Percentiles rank a stretch among this genome's conserved stretches.
phyloP scores from a whole-genome alignment of 2,113 vertebrate species.

The Galbula dea region DNA sequence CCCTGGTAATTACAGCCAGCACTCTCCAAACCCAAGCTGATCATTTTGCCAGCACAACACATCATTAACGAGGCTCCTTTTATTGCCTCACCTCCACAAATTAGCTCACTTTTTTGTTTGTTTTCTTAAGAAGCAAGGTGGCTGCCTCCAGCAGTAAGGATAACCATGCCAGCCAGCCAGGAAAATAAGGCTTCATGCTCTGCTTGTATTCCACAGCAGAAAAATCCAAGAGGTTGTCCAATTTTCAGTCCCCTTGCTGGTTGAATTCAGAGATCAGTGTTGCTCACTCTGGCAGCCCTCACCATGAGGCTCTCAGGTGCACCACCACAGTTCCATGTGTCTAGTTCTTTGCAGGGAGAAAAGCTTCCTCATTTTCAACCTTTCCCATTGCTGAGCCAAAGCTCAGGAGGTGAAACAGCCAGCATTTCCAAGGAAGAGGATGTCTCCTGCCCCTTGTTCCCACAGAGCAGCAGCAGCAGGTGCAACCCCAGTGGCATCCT shows the following conservation, averaged over 20 bases:
- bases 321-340: rapidly evolving
- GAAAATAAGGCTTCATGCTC: not conserved
- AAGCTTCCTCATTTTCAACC: not conserved
- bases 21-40: not conserved
- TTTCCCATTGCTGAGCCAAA: not conserved
- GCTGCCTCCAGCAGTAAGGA: not conserved
- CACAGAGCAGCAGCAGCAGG: not conserved
- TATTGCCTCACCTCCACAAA: not conserved
- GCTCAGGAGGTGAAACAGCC: rapidly evolving
- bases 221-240: not conserved
- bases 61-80: not conserved
- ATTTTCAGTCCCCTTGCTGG: not conserved
- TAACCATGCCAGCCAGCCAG: not conserved
- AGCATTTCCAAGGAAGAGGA: not conserved
- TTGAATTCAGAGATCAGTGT: not conserved
- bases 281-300: not conserved
- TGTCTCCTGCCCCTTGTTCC: not conserved
- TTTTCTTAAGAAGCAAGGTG: conserved; percentile 5
- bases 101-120: not conserved
- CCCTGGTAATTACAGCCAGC: conserved; percentile 12
- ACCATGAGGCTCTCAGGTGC: not conserved
- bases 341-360: not conserved
- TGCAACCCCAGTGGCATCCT: not conserved
- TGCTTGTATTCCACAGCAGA: not conserved
- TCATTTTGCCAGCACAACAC: not conserved